phyloP scores from a whole-genome alignment of 2,113 vertebrate genomes.

The Emydura subglobosa region DNA sequence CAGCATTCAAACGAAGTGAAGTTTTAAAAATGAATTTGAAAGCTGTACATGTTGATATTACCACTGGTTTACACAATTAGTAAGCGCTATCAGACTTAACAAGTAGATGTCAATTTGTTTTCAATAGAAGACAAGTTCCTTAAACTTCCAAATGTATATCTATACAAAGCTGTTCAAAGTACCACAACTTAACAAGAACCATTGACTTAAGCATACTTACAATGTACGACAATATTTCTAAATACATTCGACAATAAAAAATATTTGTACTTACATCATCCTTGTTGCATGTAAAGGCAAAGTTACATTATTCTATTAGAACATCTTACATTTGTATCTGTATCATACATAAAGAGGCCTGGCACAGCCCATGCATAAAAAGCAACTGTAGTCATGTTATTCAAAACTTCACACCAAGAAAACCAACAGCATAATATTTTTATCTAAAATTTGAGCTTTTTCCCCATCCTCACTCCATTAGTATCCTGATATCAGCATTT shows the following conservation, averaged over 20 bases:
- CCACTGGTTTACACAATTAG: not conserved
- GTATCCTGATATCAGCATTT: not conserved
- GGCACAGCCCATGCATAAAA: not conserved
- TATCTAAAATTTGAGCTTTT: not conserved
- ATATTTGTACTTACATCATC: conserved; percentile 82
- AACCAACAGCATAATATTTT: not conserved
- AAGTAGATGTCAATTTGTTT: not conserved
- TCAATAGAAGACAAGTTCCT: not conserved
- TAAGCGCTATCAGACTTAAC: not conserved
- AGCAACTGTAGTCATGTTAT: not conserved
- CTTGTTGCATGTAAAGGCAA: conserved; percentile 80
- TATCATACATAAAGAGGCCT: not conserved
- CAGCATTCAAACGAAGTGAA: not conserved
- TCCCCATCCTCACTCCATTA: not conserved
- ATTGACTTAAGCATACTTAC: conserved; percentile 42
- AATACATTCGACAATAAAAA: conserved; percentile 25
- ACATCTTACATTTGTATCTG: not conserved
- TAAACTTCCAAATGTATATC: not conserved
- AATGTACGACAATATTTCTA: conserved; percentile 42
- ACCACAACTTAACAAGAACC: not conserved
- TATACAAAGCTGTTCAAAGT: not conserved
- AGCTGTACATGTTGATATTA: not conserved
- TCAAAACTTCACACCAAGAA: not conserved
- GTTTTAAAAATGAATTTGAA: not conserved
- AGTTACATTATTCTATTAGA: conserved; percentile 66